These are phyloP conservation scores for Capromys pilorides DNA, from an alignment of 2,797 vertebrate genomes.

Conservation along the genomic window DNA sequence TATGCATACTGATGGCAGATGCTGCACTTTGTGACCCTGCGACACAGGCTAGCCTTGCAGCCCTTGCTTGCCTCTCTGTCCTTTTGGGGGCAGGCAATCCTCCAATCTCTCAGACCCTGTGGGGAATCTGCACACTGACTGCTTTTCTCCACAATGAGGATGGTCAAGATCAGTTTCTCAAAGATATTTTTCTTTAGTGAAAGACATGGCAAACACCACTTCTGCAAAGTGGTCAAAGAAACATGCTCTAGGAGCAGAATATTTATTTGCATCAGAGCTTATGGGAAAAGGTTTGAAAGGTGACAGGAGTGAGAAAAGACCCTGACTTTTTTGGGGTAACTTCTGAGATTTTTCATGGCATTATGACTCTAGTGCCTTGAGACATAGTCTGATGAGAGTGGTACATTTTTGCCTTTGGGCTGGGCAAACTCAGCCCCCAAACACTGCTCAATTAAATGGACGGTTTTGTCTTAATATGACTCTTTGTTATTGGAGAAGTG, in stretches of 20 bases:
- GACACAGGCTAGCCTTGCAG: background rate
- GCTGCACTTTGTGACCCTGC: accelerated
- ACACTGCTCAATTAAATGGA: background rate
- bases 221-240: background rate
- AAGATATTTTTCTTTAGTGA: background rate
- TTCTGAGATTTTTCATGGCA: background rate
- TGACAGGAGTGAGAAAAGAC: background rate
- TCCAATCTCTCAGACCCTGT: background rate
- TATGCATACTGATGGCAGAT: background rate
- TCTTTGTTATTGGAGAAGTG: background rate
- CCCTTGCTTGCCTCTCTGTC: background rate
- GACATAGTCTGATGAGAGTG: background rate
- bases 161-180: background rate
- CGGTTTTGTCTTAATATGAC: background rate
- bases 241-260: background rate
- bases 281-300: background rate
- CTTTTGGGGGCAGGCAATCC: background rate
- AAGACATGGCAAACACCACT: background rate
- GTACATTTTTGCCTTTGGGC: background rate
- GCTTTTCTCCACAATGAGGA: background rate
- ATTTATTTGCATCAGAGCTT: background rate
- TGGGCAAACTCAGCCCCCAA: background rate
- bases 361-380: background rate
- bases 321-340: background rate
- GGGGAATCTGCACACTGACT: background rate